Conservation (phyloP, 2,113 vertebrate genomes). For the Cranoglanis bouderius region DNA sequence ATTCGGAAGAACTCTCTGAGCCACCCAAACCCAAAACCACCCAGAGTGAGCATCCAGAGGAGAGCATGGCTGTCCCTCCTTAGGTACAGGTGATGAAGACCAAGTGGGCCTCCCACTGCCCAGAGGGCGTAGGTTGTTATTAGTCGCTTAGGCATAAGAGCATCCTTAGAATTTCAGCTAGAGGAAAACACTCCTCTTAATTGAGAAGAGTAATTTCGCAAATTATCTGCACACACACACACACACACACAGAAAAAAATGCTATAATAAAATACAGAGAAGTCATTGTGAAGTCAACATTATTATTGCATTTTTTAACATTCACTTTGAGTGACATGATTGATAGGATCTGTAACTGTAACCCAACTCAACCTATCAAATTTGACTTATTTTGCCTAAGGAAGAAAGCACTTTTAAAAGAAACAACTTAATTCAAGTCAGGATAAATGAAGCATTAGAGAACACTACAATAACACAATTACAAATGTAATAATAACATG, state of each 20-base stretch:
- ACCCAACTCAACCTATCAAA: neutral
- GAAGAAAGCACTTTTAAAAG: neutral
- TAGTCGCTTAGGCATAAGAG: constrained; percentile 79
- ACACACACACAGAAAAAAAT: neutral
- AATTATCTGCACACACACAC: neutral
- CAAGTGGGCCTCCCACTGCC: constrained; percentile 82
- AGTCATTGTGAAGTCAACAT: neutral
- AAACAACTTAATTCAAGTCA: neutral
- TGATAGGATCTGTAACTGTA: neutral
- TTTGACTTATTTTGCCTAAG: neutral
- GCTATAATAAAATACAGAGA: neutral
- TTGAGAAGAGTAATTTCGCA: neutral
- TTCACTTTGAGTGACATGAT: neutral
- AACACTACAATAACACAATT: neutral
- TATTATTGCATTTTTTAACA: neutral
- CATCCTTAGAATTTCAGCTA: constrained; percentile 34
- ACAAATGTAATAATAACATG: neutral
- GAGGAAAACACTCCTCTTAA: neutral
- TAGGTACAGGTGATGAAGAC: constrained; percentile 90
- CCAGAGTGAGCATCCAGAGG: constrained; percentile 87
- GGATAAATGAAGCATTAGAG: neutral
- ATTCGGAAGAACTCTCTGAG: constrained; percentile 82
- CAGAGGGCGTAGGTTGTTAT: constrained; percentile 82
- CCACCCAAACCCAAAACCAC: constrained; percentile 86
- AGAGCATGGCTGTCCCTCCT: constrained; percentile 86